phyloP scores from a whole-genome alignment of 2,797 vertebrate genomes.

The Tiaroga cobitis region DNA sequence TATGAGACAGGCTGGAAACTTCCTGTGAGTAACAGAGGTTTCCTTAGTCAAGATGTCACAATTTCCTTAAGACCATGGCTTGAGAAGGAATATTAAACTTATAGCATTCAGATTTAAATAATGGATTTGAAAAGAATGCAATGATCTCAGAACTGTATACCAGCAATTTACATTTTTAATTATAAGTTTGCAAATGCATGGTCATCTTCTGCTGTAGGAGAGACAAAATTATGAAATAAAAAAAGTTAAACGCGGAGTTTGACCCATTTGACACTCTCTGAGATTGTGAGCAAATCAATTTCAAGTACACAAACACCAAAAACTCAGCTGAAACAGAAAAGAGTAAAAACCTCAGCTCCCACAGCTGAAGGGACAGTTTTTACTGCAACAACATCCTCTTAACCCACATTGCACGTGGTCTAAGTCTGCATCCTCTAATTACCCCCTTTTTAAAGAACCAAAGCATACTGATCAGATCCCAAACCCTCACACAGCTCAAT shows the following conservation, averaged over 20 bases:
- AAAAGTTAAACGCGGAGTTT: background rate
- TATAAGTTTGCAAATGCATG: background rate
- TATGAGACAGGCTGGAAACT: slow-evolving; percentile 60
- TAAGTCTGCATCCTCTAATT: slow-evolving; percentile 74
- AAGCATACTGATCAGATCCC: slow-evolving; percentile 76
- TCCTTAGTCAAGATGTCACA: slow-evolving; percentile 66
- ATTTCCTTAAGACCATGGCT: slow-evolving; percentile 67
- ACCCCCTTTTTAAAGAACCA: slow-evolving; percentile 72
- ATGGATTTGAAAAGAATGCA: slow-evolving; percentile 18
- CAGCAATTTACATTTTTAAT: slow-evolving; percentile 1
- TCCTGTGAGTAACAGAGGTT: slow-evolving; percentile 66
- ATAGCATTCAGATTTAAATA: slow-evolving; percentile 30
- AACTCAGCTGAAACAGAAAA: background rate
- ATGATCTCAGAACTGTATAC: slow-evolving; percentile 8
- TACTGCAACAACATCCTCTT: background rate
- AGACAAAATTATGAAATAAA: background rate
- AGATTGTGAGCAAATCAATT: background rate
- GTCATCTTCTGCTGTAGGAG: slow-evolving; percentile 8
- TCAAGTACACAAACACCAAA: background rate
- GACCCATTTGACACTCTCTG: background rate
- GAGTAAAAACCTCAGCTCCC: background rate
- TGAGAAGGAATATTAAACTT: slow-evolving; percentile 43
- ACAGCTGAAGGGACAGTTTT: background rate
- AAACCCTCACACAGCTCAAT: slow-evolving; percentile 59
- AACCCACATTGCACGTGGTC: slow-evolving; percentile 41